A percentile compares a stretch with the other conserved stretches of the same genome.
Conservation (phyloP, 1,140 invertebrate genomes). For the Mya arenaria region DNA sequence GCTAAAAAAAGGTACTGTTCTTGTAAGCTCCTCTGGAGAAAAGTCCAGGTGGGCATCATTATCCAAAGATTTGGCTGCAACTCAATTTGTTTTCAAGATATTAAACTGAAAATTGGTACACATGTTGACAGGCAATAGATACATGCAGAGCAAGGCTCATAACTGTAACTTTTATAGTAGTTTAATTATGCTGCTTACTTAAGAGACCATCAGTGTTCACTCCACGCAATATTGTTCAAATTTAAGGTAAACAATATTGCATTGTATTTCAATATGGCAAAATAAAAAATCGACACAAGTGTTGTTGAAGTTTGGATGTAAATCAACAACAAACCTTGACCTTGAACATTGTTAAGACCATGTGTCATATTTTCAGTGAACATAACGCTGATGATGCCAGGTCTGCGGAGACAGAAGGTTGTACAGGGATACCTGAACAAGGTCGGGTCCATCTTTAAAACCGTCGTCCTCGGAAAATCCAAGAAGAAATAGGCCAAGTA, state of each 20-base stretch:
- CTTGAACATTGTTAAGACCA: background rate
- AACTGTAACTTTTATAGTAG: background rate
- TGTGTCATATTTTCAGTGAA: constrained; percentile 80
- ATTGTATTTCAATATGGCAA: background rate
- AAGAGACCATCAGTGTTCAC: too few species aligned
- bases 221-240: too few species aligned
- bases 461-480: constrained; percentile 58
- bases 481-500: constrained; percentile 39
- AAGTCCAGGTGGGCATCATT: background rate
- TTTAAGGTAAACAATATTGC: background rate
- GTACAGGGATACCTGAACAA: constrained; percentile 78
- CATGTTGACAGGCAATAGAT: too few species aligned
- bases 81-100: background rate
- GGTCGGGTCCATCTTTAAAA: constrained; percentile 50
- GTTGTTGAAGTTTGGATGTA: background rate
- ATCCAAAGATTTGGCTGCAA: background rate
- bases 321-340: background rate
- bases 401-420: constrained; percentile 80
- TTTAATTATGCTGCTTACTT: background rate
- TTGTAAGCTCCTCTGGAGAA: background rate
- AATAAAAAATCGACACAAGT: background rate
- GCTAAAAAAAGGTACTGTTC: background rate
- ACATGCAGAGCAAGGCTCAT: background rate
- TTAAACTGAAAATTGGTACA: background rate
- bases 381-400: constrained; percentile 79